A percentile compares a stretch with the other conserved stretches of the same genome.
Conservation (phyloP, 2,113 vertebrate genomes). For the Melanocharis versteri region DNA sequence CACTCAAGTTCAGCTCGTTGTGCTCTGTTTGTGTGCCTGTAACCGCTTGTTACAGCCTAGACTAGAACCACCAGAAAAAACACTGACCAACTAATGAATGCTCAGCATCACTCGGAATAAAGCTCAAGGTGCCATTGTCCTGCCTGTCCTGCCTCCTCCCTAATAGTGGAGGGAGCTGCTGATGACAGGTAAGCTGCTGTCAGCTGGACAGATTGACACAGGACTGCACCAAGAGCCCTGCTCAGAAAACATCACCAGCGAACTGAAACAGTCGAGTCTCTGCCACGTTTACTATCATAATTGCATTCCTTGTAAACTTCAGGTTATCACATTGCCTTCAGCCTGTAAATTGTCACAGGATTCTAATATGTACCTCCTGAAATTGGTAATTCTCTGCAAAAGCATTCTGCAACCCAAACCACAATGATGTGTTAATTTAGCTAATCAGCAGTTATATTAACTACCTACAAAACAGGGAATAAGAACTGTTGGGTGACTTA, state of each 20-base stretch:
- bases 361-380: not conserved
- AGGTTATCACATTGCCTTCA: not conserved
- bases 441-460: conserved; percentile 29
- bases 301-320: not conserved
- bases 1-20: not conserved
- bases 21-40: not conserved
- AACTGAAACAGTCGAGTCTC: not conserved
- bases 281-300: not conserved
- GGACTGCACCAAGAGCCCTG: not conserved
- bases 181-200: not conserved
- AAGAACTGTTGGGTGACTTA: not conserved
- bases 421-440: not conserved
- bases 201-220: conserved; percentile 3
- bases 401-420: not conserved
- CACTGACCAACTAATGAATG: not conserved
- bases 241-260: not conserved
- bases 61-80: not conserved
- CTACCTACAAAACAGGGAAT: not conserved
- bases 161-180: not conserved
- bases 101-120: not conserved
- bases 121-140: not conserved
- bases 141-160: not conserved
- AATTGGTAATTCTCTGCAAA: conserved; percentile 34
- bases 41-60: not conserved
- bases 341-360: not conserved